Percentiles rank a stretch among this genome's conserved stretches.
phyloP scores from a whole-genome alignment of 2,888 invertebrate genomes.

The Thecocarcelia acutangulata region DNA sequence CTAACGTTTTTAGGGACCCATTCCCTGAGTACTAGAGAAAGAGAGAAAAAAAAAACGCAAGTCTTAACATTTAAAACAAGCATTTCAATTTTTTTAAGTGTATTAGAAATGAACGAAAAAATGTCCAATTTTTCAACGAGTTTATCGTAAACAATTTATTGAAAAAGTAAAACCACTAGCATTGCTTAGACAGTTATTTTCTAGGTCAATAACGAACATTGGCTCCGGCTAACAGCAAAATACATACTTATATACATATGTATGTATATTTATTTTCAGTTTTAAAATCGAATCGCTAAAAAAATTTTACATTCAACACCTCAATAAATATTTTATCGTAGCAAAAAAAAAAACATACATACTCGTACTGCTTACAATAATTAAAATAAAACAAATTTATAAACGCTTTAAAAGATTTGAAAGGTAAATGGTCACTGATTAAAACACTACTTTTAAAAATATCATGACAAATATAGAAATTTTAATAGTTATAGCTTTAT shows the following conservation, averaged over 20 bases:
- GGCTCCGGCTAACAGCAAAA: conserved; percentile 44
- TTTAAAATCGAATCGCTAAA: too few relatives aligned
- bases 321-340: too few relatives aligned
- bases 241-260: not conserved
- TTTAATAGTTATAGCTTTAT: conserved; percentile 5
- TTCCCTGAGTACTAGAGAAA: too few relatives aligned
- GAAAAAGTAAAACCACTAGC: conserved; percentile 24
- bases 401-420: not conserved
- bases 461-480: conserved; percentile 1
- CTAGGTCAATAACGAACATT: conserved; percentile 68
- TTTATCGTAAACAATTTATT: conserved; percentile 32
- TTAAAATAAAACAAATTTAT: too few relatives aligned
- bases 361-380: too few relatives aligned
- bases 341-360: too few relatives aligned
- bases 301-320: too few relatives aligned
- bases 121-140: conserved; percentile 22
- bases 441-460: not conserved
- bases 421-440: not conserved
- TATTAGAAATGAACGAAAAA: not conserved
- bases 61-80: too few relatives aligned
- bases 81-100: conserved; percentile 10
- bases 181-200: conserved; percentile 54
- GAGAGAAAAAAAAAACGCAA: too few relatives aligned
- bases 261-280: not conserved
- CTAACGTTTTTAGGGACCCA: too few relatives aligned